Conservation (phyloP, 2,888 invertebrate species). For the Diaprepes abbreviatus region DNA sequence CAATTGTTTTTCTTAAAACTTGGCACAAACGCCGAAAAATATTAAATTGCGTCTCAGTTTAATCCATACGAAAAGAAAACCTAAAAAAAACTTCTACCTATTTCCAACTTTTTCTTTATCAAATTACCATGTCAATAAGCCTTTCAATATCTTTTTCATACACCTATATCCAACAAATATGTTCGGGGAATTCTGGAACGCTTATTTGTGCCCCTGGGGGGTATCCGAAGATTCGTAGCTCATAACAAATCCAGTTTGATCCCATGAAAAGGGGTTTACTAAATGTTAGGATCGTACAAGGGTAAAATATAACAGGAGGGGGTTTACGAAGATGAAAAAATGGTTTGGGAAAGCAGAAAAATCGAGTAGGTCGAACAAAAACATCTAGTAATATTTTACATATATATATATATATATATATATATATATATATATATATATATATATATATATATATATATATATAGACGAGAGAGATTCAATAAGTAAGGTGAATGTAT, state of each 20-base stretch:
- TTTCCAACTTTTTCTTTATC: conserved; percentile 6
- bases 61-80: not conserved
- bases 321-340: not conserved
- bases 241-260: conserved; percentile 21
- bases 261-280: conserved; percentile 12
- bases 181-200: conserved; percentile 21
- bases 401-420: too few relatives aligned
- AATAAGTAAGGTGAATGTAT: too few relatives aligned
- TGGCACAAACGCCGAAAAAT: too few relatives aligned
- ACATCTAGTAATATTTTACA: too few relatives aligned
- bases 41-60: too few relatives aligned
- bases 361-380: too few relatives aligned
- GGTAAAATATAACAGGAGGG: not conserved
- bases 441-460: too few relatives aligned
- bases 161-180: conserved; percentile 29
- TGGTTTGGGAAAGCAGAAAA: too few relatives aligned
- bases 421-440: too few relatives aligned
- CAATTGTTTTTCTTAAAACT: too few relatives aligned
- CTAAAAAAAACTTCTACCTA: not conserved
- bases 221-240: conserved; percentile 12
- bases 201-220: conserved; percentile 13
- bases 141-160: conserved; percentile 16
- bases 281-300: conserved; percentile 6
- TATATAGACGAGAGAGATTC: too few relatives aligned
- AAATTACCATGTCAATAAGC: conserved; percentile 32